phyloP scores from a whole-genome alignment of 2,113 vertebrate genomes.

The Tretioscincus oriximinensis region DNA sequence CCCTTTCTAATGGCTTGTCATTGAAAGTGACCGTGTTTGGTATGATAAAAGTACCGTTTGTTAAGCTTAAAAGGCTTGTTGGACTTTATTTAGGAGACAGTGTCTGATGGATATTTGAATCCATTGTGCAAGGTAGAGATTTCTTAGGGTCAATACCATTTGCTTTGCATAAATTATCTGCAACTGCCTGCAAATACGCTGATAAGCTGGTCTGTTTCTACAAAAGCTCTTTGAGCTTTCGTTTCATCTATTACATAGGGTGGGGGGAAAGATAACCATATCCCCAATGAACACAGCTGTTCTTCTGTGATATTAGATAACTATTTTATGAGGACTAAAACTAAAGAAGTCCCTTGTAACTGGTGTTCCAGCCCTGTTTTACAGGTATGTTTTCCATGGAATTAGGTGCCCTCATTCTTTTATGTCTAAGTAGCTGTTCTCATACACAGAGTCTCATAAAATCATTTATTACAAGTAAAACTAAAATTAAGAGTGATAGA shows the following conservation, averaged over 20 bases:
- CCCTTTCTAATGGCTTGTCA: not conserved
- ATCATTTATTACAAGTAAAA: no score
- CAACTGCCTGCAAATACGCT: constrained; percentile 22
- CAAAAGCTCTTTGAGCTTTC: not conserved
- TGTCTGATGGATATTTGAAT: constrained; percentile 20
- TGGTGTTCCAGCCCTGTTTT: not conserved
- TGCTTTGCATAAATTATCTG: constrained; percentile 40
- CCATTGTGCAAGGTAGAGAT: constrained; percentile 27
- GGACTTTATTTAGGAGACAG: constrained; percentile 8
- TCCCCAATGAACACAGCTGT: not conserved
- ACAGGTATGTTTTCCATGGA: not conserved
- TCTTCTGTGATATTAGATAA: not conserved
- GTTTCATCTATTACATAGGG: not conserved
- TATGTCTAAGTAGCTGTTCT: not conserved
- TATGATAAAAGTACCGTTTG: constrained; percentile 17
- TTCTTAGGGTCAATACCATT: constrained; percentile 8
- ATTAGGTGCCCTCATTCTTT: not conserved
- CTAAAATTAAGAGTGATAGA: no score
- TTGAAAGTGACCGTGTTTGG: not conserved
- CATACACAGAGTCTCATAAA: no score
- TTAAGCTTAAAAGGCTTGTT: constrained; percentile 20
- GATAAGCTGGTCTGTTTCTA: constrained; percentile 3
- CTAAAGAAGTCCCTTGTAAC: not conserved
- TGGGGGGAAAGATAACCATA: not conserved
- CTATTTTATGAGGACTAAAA: not conserved